Percentiles rank a stretch among this genome's conserved stretches.
Evolutionary conservation across 2,888 invertebrate species (phyloP).

Genomic region (Epsilonema sp.): DNA sequence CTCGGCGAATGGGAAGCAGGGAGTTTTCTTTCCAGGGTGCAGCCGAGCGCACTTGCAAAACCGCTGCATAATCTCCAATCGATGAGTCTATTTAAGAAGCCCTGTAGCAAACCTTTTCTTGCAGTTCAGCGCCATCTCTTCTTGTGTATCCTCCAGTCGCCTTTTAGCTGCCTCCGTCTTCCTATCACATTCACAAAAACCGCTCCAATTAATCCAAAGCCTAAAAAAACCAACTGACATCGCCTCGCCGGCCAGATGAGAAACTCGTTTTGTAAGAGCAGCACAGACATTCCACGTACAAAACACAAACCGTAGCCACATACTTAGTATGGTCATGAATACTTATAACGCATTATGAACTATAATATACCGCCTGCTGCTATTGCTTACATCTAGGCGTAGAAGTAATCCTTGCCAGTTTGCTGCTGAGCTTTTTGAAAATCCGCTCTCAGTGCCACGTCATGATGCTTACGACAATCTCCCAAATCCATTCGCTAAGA

Average conservation of each 20-base stretch:
- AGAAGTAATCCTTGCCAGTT: slow-evolving; percentile 91
- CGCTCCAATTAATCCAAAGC: slow-evolving; percentile 90
- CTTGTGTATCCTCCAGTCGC: slow-evolving; percentile 83
- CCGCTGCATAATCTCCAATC: no score
- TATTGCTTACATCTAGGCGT: slow-evolving; percentile 83
- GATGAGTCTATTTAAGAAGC: no score
- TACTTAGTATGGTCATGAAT: no score
- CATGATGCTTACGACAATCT: slow-evolving; percentile 95
- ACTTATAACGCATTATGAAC: no score
- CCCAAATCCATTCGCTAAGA: slow-evolving; percentile 99
- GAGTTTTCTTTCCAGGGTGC: no score
- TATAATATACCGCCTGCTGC: no score
- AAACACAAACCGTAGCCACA: no score
- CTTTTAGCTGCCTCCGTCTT: slow-evolving; percentile 83
- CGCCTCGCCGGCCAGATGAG: no score
- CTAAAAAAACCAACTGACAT: slow-evolving; percentile 39
- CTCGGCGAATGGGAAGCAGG: no score
- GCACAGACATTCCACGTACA: neutral
- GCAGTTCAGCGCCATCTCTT: slow-evolving; percentile 84
- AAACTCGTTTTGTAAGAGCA: no score
- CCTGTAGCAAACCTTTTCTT: slow-evolving; percentile 47
- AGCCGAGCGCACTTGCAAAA: no score
- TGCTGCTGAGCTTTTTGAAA: slow-evolving; percentile 76
- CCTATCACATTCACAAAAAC: slow-evolving; percentile 92
- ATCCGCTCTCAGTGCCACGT: slow-evolving; percentile 91